A percentile compares a stretch with the other conserved stretches of the same genome.
Conservation (phyloP, 2,888 invertebrate genomes). For the Drosophila demipolita region DNA sequence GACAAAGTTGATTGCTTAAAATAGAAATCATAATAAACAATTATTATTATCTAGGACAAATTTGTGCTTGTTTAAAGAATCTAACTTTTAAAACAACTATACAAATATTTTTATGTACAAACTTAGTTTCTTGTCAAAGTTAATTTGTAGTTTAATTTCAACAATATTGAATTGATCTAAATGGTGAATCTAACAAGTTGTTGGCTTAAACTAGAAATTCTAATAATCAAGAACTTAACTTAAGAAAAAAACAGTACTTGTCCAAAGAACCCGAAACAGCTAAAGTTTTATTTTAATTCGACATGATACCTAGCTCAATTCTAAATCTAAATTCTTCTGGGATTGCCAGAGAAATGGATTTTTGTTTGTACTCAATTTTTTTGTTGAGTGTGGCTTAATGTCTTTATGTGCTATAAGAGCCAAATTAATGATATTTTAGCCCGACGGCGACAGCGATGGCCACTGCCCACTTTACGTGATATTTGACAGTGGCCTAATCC, state of each 20-base stretch:
- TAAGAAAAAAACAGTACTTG: not conserved
- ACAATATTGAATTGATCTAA: not conserved
- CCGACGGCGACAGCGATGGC: conserved; percentile 17
- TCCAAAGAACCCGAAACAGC: not conserved
- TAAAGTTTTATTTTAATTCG: no score
- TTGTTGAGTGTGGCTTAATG: conserved; percentile 17
- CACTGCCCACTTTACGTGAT: conserved; percentile 74
- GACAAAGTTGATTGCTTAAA: not conserved
- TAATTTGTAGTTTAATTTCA: not conserved
- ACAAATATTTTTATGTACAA: not conserved
- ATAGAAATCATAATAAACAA: not conserved
- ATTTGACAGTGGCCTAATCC: conserved; percentile 73
- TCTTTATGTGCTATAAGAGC: conserved; percentile 66
- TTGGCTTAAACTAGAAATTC: not conserved
- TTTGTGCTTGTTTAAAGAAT: not conserved
- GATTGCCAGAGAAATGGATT: not conserved
- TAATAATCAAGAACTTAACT: not conserved
- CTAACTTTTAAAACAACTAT: not conserved
- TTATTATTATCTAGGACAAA: not conserved
- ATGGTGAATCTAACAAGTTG: not conserved
- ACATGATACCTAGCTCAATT: not conserved
- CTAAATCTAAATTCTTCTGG: not conserved
- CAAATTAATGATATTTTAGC: conserved; percentile 73
- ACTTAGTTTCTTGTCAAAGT: not conserved
- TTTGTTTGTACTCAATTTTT: not conserved